Evolutionary conservation across 2,888 invertebrate species (phyloP).

Genomic region (Galeopsomyia nigrocyanea): DNA sequence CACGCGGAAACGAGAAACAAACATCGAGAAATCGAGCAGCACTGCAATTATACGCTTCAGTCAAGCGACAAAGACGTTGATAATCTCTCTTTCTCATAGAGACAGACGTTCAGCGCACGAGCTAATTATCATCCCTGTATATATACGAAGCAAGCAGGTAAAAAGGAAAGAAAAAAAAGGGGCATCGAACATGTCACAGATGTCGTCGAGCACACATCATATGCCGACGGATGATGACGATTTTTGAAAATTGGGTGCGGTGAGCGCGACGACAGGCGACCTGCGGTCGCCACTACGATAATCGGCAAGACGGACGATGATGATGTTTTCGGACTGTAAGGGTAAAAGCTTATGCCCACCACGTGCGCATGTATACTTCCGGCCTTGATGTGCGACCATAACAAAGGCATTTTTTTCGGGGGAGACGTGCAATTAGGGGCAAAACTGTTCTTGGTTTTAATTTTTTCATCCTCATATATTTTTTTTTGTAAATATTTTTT

Average conservation of each 20-base stretch:
- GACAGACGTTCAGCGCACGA: neutral
- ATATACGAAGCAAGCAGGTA: constrained; percentile 5
- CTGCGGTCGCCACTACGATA: constrained; percentile 59
- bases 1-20: neutral
- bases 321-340: neutral
- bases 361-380: constrained; percentile 18
- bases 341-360: neutral
- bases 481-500: too few species aligned
- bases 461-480: too few species aligned
- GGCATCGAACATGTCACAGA: constrained; percentile 31
- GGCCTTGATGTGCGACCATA: constrained; percentile 9
- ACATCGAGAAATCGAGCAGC: too few species aligned
- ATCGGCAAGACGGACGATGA: constrained; percentile 44
- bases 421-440: constrained; percentile 11
- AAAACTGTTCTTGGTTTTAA: too few species aligned
- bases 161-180: neutral
- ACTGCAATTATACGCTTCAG: too few species aligned
- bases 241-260: constrained; percentile 26
- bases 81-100: too few species aligned
- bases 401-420: constrained; percentile 17
- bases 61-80: neutral
- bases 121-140: constrained; percentile 29
- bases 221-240: constrained; percentile 51
- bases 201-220: constrained; percentile 51
- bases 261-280: constrained; percentile 57